Conservation (phyloP, 2,113 vertebrate species). For the Geococcyx californianus region DNA sequence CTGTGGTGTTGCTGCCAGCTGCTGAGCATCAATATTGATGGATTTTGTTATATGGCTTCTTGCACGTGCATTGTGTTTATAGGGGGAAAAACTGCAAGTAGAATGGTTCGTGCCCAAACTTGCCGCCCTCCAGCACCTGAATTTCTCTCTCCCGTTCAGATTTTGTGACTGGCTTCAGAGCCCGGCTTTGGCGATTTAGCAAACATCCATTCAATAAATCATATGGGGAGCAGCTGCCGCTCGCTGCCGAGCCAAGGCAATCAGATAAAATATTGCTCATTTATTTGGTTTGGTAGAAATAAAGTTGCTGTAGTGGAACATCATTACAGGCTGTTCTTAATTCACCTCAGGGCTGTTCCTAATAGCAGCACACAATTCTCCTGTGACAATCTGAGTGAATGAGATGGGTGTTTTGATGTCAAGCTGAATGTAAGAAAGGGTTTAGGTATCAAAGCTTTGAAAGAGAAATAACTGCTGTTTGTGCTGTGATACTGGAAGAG, state of each 20-base stretch:
- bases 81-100: neutral
- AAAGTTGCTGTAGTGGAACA: slow-evolving; percentile 55
- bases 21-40: neutral
- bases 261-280: slow-evolving; percentile 46
- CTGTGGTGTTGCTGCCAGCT: neutral
- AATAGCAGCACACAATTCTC: slow-evolving; percentile 29
- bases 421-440: slow-evolving; percentile 43
- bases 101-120: neutral
- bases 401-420: slow-evolving; percentile 64
- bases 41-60: neutral
- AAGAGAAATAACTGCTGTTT: slow-evolving; percentile 33
- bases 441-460: slow-evolving; percentile 59
- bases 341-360: slow-evolving; percentile 57
- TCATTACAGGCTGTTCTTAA: slow-evolving; percentile 50
- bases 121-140: neutral
- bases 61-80: neutral
- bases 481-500: slow-evolving; percentile 32
- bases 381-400: slow-evolving; percentile 34
- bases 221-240: slow-evolving; percentile 43
- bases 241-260: slow-evolving; percentile 26
- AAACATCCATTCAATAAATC: slow-evolving; percentile 38
- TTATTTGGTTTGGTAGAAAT: slow-evolving; percentile 38
- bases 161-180: neutral
- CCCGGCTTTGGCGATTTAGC: neutral
- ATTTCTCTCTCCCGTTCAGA: neutral